A percentile compares a stretch with the other conserved stretches of the same genome.
Evolutionary conservation across 2,797 vertebrate species (phyloP).

Genomic region (Bovichtus variegatus): DNA sequence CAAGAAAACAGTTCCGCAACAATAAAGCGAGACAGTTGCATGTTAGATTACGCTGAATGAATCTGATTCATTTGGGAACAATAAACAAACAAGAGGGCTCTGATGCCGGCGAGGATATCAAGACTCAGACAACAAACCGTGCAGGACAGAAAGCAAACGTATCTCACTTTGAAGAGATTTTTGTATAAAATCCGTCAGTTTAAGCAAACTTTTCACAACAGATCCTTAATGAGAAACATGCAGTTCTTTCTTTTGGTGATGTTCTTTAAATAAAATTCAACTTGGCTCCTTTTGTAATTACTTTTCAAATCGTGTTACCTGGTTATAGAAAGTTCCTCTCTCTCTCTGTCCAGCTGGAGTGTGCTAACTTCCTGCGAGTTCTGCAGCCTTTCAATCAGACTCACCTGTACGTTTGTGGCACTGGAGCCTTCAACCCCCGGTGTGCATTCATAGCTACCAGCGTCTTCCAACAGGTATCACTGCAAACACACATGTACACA

Average conservation of each 20-base stretch:
- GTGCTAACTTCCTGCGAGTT: conserved; percentile 87
- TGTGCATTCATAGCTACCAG: conserved; percentile 84
- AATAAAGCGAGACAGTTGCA: conserved; percentile 35
- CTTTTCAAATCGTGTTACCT: not conserved
- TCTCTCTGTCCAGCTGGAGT: conserved; percentile 76
- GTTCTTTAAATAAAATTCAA: not conserved
- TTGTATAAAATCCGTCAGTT: no score
- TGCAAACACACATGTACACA: not conserved
- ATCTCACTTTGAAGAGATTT: not conserved
- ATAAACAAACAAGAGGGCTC: conserved; percentile 44
- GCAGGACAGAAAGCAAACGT: conserved; percentile 1
- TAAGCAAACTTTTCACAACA: not conserved
- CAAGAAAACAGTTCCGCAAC: conserved; percentile 17
- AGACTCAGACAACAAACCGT: conserved; percentile 13
- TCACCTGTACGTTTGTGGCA: conserved; percentile 88
- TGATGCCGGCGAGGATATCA: conserved; percentile 22
- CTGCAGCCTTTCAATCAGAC: conserved; percentile 87
- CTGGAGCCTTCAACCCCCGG: conserved; percentile 88
- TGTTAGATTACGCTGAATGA: conserved; percentile 40
- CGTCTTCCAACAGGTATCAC: conserved; percentile 82
- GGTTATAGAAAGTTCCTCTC: not conserved
- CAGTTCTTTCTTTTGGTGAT: not conserved
- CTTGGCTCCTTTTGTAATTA: not conserved
- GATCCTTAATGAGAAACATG: not conserved
- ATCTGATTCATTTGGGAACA: conserved; percentile 52